These are phyloP conservation scores for Asobara japonica DNA, from an alignment of 1,140 invertebrate genomes.

Conservation along the genomic window DNA sequence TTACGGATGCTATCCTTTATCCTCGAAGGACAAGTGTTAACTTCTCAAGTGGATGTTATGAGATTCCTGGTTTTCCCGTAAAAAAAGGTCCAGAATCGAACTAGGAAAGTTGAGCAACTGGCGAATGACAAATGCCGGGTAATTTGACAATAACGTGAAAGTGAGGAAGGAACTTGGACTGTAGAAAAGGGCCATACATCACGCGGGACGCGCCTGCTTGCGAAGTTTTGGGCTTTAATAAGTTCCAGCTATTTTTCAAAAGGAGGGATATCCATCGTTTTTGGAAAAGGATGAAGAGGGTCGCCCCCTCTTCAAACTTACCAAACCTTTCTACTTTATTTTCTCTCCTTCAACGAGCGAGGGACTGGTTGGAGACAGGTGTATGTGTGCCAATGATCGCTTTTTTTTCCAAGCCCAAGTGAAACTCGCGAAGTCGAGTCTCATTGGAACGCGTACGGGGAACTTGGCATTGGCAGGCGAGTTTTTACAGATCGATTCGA, in stretches of 20 bases:
- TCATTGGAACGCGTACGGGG: background rate
- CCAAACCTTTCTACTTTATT: background rate
- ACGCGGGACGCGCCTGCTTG: slow-evolving; percentile 38
- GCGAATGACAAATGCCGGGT: slow-evolving; percentile 45
- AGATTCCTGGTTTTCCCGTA: background rate
- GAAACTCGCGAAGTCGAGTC: slow-evolving; percentile 2
- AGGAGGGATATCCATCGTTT: background rate
- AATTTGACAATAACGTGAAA: slow-evolving; percentile 52
- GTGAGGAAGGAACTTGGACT: slow-evolving; percentile 24
- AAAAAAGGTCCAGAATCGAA: background rate
- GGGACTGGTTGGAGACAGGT: background rate
- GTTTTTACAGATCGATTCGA: background rate
- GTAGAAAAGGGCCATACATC: slow-evolving; percentile 40
- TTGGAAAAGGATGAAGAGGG: slow-evolving; percentile 13
- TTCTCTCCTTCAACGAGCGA: background rate
- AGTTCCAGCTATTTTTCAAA: slow-evolving; percentile 60
- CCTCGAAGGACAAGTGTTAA: background rate
- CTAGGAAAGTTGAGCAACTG: slow-evolving; percentile 24
- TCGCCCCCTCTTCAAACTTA: background rate
- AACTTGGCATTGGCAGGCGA: background rate
- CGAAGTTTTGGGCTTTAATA: slow-evolving; percentile 63
- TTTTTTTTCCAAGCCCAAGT: background rate
- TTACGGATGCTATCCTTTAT: background rate
- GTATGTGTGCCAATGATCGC: slow-evolving; percentile 5
- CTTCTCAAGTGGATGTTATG: background rate